Percentiles rank a stretch among this genome's conserved stretches.
These are phyloP conservation scores for Epinotia nisella DNA, from an alignment of 2,888 invertebrate species.

Conservation along the genomic window DNA sequence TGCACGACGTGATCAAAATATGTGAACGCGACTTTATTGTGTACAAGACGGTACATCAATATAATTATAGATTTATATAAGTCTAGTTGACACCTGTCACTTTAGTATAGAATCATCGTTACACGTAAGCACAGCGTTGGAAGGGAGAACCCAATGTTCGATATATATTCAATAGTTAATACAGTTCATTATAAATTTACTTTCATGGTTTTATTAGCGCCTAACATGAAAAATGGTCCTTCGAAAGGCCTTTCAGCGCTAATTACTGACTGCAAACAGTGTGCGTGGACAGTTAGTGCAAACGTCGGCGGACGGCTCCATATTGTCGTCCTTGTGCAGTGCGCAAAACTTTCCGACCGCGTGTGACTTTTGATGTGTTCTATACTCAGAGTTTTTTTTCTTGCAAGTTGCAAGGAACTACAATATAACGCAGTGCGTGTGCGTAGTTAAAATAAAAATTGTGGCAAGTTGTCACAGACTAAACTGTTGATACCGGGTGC, in stretches of 20 bases:
- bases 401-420: conserved; percentile 1
- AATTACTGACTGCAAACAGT: not conserved
- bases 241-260: not conserved
- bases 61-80: too few relatives aligned
- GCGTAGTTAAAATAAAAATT: not conserved
- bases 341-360: not conserved
- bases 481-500: not conserved
- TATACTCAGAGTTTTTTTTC: not conserved
- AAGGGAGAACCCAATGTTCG: too few relatives aligned
- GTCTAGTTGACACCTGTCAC: too few relatives aligned
- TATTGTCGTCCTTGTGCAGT: not conserved
- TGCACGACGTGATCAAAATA: too few relatives aligned
- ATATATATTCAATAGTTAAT: too few relatives aligned
- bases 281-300: not conserved
- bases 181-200: too few relatives aligned
- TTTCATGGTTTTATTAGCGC: too few relatives aligned
- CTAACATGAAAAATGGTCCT: too few relatives aligned
- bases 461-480: not conserved
- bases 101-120: too few relatives aligned
- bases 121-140: too few relatives aligned
- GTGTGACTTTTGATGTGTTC: not conserved
- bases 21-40: too few relatives aligned
- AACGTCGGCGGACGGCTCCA: not conserved
- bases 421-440: not conserved
- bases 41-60: too few relatives aligned